Evolutionary conservation across 2,888 invertebrate species (phyloP).

Genomic region (Craniophora ligustri): DNA sequence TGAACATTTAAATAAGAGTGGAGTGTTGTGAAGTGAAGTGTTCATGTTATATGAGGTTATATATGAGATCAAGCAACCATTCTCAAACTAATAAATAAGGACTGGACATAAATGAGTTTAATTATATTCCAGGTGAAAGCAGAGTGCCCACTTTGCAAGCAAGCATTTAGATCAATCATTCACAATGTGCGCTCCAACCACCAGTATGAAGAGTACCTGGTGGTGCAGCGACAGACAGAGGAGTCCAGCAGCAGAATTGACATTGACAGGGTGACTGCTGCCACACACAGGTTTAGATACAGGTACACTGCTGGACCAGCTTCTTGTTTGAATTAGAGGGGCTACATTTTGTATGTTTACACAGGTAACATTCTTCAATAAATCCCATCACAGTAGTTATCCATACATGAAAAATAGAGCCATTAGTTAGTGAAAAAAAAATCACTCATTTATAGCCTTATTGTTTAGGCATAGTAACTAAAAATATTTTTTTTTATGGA

Average conservation of each 20-base stretch:
- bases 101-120: background rate
- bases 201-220: slow-evolving; percentile 95
- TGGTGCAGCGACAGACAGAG: slow-evolving; percentile 76
- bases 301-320: slow-evolving; percentile 64
- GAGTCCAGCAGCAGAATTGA: slow-evolving; percentile 70
- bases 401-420: too few species aligned
- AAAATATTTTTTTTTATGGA: too few species aligned
- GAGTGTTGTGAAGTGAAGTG: too few species aligned
- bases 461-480: too few species aligned
- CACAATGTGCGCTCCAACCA: slow-evolving; percentile 96
- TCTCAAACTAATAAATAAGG: too few species aligned
- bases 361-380: too few species aligned
- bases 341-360: background rate
- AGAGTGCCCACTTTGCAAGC: slow-evolving; percentile 98
- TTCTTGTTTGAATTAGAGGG: slow-evolving; percentile 5
- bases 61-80: too few species aligned
- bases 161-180: slow-evolving; percentile 96
- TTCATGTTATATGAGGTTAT: too few species aligned
- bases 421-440: too few species aligned
- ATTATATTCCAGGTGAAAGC: slow-evolving; percentile 92
- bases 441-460: too few species aligned
- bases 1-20: too few species aligned
- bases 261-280: slow-evolving; percentile 68
- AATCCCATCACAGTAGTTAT: too few species aligned
- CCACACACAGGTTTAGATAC: slow-evolving; percentile 83